Conservation (phyloP, 1,140 invertebrate species). For the Hycleus cichorii region DNA sequence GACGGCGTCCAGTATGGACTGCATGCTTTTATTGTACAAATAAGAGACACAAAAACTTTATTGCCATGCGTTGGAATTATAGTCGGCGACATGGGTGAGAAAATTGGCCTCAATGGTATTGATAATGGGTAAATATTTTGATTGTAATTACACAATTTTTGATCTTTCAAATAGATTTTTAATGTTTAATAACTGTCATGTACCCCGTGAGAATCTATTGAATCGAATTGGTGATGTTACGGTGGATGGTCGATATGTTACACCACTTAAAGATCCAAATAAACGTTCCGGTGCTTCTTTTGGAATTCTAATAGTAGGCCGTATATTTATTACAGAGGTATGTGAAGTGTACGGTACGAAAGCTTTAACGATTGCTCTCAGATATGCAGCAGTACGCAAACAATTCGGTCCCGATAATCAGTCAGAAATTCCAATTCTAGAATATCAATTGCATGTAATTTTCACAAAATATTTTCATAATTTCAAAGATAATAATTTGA, state of each 20-base stretch:
- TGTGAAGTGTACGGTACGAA: conserved; percentile 64
- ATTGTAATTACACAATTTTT: background rate
- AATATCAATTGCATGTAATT: conserved; percentile 79
- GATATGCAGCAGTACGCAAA: conserved; percentile 82
- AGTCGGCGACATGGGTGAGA: conserved; percentile 81
- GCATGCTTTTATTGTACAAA: conserved; percentile 76
- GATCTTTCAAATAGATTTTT: conserved; percentile 58
- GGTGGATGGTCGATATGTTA: conserved; percentile 74
- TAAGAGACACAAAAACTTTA: conserved; percentile 70
- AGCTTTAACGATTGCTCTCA: conserved; percentile 75
- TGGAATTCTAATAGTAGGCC: conserved; percentile 77
- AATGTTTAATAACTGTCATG: conserved; percentile 78
- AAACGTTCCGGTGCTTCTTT: conserved; percentile 74
- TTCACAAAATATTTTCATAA: too few relatives aligned
- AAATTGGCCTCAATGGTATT: conserved; percentile 79
- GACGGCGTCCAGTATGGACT: conserved; percentile 80
- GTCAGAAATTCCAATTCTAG: conserved; percentile 72
- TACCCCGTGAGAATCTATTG: conserved; percentile 76
- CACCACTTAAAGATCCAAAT: conserved; percentile 67
- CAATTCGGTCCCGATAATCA: conserved; percentile 69
- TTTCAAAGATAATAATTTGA: too few relatives aligned
- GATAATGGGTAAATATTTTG: conserved; percentile 66
- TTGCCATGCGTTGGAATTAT: conserved; percentile 61
- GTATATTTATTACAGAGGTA: conserved; percentile 69
- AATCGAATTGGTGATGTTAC: conserved; percentile 86